Base-by-base conservation (phyloP, 2,797 vertebrate genomes). In the Cephalopachus bancanus region DNA sequence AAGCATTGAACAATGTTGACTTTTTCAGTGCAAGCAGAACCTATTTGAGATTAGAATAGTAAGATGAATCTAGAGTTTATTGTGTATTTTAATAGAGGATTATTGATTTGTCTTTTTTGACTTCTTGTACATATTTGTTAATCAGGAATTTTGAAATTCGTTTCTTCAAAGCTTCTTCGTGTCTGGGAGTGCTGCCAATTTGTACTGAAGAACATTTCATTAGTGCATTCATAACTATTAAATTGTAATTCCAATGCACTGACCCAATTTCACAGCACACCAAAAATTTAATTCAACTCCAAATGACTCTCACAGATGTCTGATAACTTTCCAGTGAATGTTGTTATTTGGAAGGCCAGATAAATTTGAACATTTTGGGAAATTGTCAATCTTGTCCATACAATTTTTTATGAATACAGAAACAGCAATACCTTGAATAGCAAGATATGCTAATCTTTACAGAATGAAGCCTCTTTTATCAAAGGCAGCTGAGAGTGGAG, bases 251-350 rank as follows among this genome's bases (percentile, higher is more conserved):
- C 89, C 95, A 95, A 96, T 95, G 93, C 7, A 30, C 84, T 98
- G 97, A 98, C 98, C 97, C 94, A 98, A 64, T 98, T 98, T 97
- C 97, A 97, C 92, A 96, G 92, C 79, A 98, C 94, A 97, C 97
- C 90, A 97, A 98, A 98, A 98, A 67, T 92, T 88, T 62, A 76
- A 79, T 87, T 89, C 22, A 14, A 93, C 28, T 33, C 33, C 24
- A 92, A 55, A 91, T 79, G 55, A 57, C 37, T 60, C 49, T 84
- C 10, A 87, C 51, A 93, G 22, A 74, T 96, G 97, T 95, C 90
- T 87, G 91, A 75, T 80, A 55, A 95, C 98, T 97, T 98, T 89
- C 87, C 87, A 94, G 88, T 92, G 97, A 89, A 80, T 28, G 62
- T 17, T 96, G 95, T 97, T 0, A 0, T 94, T 59, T 59, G 12